A percentile compares a stretch with the other conserved stretches of the same genome.
Conservation (phyloP, 1,140 invertebrate species). For the Brachionus paranguensis region DNA sequence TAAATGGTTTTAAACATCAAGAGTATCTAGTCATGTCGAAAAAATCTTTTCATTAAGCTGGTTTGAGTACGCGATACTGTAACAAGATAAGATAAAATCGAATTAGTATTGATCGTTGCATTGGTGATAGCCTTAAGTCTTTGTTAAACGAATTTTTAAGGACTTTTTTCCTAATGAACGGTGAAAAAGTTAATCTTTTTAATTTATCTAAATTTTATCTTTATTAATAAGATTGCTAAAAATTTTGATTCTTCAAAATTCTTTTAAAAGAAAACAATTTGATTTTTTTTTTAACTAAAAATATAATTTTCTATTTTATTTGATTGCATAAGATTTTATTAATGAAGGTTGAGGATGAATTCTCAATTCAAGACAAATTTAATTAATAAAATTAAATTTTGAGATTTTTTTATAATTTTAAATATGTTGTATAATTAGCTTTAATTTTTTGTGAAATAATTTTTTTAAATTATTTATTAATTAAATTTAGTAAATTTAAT, state of each 20-base stretch:
- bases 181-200: not conserved
- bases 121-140: not conserved
- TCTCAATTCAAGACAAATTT: too few relatives aligned
- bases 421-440: too few relatives aligned
- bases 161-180: not conserved
- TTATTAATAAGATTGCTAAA: not conserved
- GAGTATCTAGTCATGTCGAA: not conserved
- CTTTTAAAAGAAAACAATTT: not conserved
- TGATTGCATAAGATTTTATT: not conserved
- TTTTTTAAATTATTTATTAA: too few relatives aligned
- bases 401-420: too few relatives aligned
- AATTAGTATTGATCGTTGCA: not conserved
- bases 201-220: not conserved
- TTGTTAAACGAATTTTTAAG: not conserved
- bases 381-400: too few relatives aligned
- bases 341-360: too few relatives aligned
- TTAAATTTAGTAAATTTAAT: too few relatives aligned
- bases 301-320: not conserved
- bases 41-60: not conserved
- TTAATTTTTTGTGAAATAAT: too few relatives aligned
- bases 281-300: not conserved
- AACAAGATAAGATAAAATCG: slow-evolving; percentile 3
- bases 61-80: not conserved
- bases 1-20: not conserved
- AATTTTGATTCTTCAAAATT: not conserved